A percentile compares a stretch with the other conserved stretches of the same genome.
phyloP scores from a whole-genome alignment of 2,797 vertebrate genomes.

The Pantherophis vulpinus region DNA sequence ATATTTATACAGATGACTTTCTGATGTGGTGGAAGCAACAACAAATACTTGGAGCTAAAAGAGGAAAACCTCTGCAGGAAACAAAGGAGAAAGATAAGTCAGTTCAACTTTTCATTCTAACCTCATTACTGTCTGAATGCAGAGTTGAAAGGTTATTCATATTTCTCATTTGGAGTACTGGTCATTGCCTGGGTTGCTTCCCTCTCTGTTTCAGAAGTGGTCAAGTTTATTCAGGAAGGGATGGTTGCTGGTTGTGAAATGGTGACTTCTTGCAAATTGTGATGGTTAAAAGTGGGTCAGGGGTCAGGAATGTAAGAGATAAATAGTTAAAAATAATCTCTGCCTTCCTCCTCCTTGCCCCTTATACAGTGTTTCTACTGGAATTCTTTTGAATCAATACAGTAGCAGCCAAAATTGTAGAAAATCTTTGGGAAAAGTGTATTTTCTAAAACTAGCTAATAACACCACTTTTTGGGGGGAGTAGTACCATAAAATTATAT shows the following conservation, averaged over 20 bases:
- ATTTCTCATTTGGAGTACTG: background rate
- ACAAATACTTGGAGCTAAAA: conserved; percentile 1
- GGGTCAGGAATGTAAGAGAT: background rate
- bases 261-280: background rate
- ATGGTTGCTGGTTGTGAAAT: fast-evolving
- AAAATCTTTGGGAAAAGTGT: too few species aligned
- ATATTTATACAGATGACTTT: conserved; percentile 29
- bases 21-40: conserved; percentile 15
- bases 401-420: too few species aligned
- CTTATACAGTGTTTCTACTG: background rate
- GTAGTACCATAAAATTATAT: too few species aligned
- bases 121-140: background rate
- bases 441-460: too few species aligned
- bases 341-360: background rate
- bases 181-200: background rate
- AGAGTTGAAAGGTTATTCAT: conserved; percentile 5
- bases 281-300: background rate
- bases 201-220: background rate
- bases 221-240: background rate
- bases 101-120: conserved; percentile 9
- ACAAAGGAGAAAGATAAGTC: background rate
- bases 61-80: background rate
- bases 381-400: background rate
- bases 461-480: too few species aligned
- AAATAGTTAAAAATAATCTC: background rate